Conservation (phyloP, 37 sponge, comb jelly and placozoan species). For the Diacarnus erythraeanus region DNA sequence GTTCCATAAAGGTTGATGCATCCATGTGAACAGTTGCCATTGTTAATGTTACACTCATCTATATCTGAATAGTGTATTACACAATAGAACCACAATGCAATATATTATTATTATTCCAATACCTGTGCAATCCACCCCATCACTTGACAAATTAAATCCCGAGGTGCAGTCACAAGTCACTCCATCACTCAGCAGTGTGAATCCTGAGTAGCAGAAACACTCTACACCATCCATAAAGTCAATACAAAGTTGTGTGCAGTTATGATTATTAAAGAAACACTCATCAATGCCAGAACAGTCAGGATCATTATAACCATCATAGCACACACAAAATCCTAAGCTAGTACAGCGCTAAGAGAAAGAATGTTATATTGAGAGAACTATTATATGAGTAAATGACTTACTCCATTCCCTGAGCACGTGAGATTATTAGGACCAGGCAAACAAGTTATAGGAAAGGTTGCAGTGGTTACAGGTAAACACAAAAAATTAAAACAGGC, state of each 20-base stretch:
- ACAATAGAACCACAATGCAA: not conserved
- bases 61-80: too few relatives aligned
- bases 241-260: not conserved
- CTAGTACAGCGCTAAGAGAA: conserved; percentile 40
- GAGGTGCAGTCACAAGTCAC: not conserved
- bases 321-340: conserved; percentile 35
- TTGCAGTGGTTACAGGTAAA: not conserved
- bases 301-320: conserved; percentile 37
- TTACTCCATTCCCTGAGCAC: conserved; percentile 66
- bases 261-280: not conserved
- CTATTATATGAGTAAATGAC: not conserved
- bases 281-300: conserved; percentile 1
- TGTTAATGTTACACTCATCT: too few relatives aligned
- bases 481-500: not conserved
- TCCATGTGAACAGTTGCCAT: too few relatives aligned
- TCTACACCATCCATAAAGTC: too few relatives aligned
- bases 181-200: too few relatives aligned
- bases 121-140: not conserved
- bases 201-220: too few relatives aligned
- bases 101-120: not conserved
- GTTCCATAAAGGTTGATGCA: too few relatives aligned
- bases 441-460: conserved; percentile 18
- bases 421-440: conserved; percentile 26
- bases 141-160: not conserved
- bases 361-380: not conserved